A percentile compares a stretch with the other conserved stretches of the same genome.
phyloP scores from a whole-genome alignment of 2,888 invertebrate genomes.

The Chesias legatella region DNA sequence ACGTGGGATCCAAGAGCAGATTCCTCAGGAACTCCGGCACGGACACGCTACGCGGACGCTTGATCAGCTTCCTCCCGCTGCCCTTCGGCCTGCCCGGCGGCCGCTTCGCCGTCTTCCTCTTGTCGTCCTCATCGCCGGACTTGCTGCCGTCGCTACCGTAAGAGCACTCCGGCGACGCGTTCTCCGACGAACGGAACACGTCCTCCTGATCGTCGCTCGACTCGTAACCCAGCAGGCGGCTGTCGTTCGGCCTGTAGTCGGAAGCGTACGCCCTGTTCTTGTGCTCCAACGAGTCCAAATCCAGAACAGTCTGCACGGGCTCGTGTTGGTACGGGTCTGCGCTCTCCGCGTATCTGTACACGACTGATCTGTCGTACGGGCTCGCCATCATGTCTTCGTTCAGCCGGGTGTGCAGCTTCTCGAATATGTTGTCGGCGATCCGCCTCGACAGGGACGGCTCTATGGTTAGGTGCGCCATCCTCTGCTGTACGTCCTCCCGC shows the following conservation, averaged over 20 bases:
- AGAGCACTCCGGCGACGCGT: conserved; percentile 63
- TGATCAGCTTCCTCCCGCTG: conserved; percentile 66
- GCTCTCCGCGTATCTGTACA: conserved; percentile 59
- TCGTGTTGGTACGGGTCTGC: conserved; percentile 47
- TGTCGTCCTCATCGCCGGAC: conserved; percentile 72
- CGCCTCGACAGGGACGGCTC: conserved; percentile 50
- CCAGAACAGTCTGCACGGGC: conserved; percentile 54
- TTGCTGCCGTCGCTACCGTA: conserved; percentile 70
- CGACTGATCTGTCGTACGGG: conserved; percentile 35
- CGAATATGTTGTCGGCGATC: conserved; percentile 59
- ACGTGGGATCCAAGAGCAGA: conserved; percentile 86
- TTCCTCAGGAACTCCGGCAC: conserved; percentile 94
- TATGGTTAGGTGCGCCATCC: conserved; percentile 54
- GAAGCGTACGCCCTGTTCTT: conserved; percentile 53
- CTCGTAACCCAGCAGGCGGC: conserved; percentile 50
- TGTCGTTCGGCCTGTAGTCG: conserved; percentile 61
- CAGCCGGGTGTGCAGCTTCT: conserved; percentile 57
- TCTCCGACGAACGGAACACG: conserved; percentile 56
- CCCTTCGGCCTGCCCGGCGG: conserved; percentile 79
- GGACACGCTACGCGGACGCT: conserved; percentile 72
- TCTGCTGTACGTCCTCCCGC: conserved; percentile 58
- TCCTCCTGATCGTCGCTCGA: conserved; percentile 72
- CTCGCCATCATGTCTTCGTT: conserved; percentile 50
- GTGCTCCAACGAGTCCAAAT: conserved; percentile 60
- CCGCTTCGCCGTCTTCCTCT: conserved; percentile 68